A percentile compares a stretch with the other conserved stretches of the same genome.
Conservation (phyloP, 2,888 invertebrate species). For the Drosophila prostipennis region DNA sequence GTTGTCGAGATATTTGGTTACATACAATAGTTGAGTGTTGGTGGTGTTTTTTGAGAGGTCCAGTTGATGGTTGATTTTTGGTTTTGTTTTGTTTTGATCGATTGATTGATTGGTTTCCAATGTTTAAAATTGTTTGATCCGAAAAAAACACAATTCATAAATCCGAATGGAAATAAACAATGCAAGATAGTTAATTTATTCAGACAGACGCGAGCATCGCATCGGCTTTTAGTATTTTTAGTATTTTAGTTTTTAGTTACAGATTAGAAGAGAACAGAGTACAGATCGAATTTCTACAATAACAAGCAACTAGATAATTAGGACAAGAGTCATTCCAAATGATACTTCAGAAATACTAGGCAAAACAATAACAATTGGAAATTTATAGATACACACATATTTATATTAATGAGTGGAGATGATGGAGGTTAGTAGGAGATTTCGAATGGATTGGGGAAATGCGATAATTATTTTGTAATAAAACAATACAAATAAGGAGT, state of each 20-base stretch:
- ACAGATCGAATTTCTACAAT: conserved; percentile 22
- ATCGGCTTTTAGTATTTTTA: conserved; percentile 21
- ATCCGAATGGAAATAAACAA: conserved; percentile 67
- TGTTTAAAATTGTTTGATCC: conserved; percentile 54
- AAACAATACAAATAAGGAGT: background rate
- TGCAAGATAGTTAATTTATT: conserved; percentile 57
- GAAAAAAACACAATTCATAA: conserved; percentile 61
- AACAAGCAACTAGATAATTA: conserved; percentile 24
- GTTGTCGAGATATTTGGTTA: conserved; percentile 51
- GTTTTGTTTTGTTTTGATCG: conserved; percentile 44
- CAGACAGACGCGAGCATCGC: conserved; percentile 22
- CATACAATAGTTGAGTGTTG: conserved; percentile 60
- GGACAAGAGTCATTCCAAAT: conserved; percentile 12
- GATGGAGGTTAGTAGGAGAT: conserved; percentile 2
- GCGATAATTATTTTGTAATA: conserved; percentile 1
- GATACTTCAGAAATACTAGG: conserved; percentile 8
- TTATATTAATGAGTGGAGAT: conserved; percentile 34
- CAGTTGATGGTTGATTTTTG: conserved; percentile 56
- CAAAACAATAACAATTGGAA: conserved; percentile 18
- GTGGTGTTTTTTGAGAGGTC: conserved; percentile 40
- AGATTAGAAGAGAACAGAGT: conserved; percentile 18
- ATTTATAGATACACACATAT: conserved; percentile 19
- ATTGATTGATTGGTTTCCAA: conserved; percentile 54
- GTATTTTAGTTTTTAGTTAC: conserved; percentile 11
- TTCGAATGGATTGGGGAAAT: conserved; percentile 1